A percentile compares a stretch with the other conserved stretches of the same genome.
phyloP scores from a whole-genome alignment of 2,113 vertebrate genomes.

The Pheucticus melanocephalus region DNA sequence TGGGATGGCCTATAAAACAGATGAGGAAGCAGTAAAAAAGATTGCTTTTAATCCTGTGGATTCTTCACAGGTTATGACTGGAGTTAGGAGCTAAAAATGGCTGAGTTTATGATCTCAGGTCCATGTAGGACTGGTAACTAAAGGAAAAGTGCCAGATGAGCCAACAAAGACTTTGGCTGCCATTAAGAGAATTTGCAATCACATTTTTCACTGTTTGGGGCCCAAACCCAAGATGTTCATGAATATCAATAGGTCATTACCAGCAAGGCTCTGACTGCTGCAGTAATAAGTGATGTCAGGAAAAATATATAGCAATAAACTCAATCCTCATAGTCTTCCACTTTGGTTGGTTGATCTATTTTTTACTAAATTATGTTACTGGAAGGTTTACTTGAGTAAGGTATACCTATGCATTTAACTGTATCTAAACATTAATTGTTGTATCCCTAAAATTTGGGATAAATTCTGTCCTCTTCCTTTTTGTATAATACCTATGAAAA shows the following conservation, averaged over 20 bases:
- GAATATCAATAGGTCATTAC: neutral
- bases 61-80: neutral
- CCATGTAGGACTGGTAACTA: neutral
- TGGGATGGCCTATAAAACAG: neutral
- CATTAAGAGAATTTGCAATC: neutral
- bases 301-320: neutral
- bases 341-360: neutral
- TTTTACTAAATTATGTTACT: neutral
- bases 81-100: neutral
- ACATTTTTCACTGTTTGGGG: neutral
- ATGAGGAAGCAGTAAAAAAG: neutral
- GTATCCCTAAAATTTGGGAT: neutral
- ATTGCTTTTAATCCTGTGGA: neutral
- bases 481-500: neutral
- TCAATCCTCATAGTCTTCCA: neutral
- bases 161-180: neutral
- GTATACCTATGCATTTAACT: neutral
- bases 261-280: neutral
- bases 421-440: no score
- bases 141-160: neutral
- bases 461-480: neutral
- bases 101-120: neutral
- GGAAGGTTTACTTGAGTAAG: neutral
- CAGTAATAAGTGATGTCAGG: neutral
- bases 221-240: rapidly evolving